These are phyloP conservation scores for Archips xylosteana DNA, from an alignment of 2,888 invertebrate genomes.

Conservation along the genomic window DNA sequence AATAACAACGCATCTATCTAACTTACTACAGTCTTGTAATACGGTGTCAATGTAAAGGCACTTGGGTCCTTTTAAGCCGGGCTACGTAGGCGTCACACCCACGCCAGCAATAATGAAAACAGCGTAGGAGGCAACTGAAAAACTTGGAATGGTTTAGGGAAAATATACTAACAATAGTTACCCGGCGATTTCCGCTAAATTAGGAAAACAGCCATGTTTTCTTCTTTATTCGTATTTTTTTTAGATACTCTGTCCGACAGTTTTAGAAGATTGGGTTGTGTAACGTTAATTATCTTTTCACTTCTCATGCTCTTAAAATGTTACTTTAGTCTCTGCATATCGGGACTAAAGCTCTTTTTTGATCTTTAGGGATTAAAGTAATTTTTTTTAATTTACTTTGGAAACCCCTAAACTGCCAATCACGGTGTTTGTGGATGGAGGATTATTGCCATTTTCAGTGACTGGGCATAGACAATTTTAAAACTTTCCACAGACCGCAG, in stretches of 20 bases:
- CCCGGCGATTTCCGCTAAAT: slow-evolving; percentile 7
- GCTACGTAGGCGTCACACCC: slow-evolving; percentile 35
- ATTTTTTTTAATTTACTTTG: too few species aligned
- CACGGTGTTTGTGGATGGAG: too few species aligned
- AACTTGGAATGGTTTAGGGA: slow-evolving; percentile 14
- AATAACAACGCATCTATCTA: not conserved
- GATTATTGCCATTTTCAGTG: too few species aligned
- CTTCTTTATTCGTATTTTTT: slow-evolving; percentile 13
- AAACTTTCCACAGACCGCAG: too few species aligned
- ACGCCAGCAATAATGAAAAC: slow-evolving; percentile 23
- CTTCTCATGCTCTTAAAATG: too few species aligned
- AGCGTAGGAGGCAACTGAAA: slow-evolving; percentile 16
- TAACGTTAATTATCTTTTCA: slow-evolving; percentile 9
- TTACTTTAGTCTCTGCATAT: too few species aligned
- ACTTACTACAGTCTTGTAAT: not conserved
- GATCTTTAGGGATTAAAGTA: too few species aligned
- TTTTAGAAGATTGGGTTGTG: slow-evolving; percentile 3
- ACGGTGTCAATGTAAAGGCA: not conserved
- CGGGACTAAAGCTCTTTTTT: too few species aligned
- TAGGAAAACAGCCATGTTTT: too few species aligned
- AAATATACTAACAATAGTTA: slow-evolving; percentile 8
- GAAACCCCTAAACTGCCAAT: too few species aligned
- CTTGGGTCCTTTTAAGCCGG: not conserved
- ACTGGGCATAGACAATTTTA: too few species aligned
- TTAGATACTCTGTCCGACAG: not conserved